A percentile compares a stretch with the other conserved stretches of the same genome.
These are phyloP conservation scores for Charina bottae DNA, from an alignment of 2,113 vertebrate species.

Conservation along the genomic window DNA sequence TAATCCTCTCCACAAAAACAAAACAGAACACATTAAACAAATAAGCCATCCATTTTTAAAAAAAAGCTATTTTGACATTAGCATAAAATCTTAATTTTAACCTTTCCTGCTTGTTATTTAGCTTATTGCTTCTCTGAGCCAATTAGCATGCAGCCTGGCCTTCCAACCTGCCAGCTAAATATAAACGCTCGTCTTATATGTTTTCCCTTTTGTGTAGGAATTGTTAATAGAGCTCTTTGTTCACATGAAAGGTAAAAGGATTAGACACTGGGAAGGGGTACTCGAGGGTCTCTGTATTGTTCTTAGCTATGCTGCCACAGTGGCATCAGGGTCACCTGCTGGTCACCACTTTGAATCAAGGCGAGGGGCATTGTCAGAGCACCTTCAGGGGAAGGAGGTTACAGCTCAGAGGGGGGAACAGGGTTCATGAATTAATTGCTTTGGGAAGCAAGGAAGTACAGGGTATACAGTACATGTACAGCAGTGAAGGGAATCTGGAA, in stretches of 20 bases:
- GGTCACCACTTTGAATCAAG: conserved; percentile 24
- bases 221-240: conserved; percentile 65
- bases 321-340: conserved; percentile 25
- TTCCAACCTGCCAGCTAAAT: conserved; percentile 62
- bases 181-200: conserved; percentile 58
- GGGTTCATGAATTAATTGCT: background rate
- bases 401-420: background rate
- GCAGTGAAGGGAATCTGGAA: background rate
- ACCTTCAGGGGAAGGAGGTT: conserved; percentile 11
- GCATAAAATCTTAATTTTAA: conserved; percentile 43
- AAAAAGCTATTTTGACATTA: conserved; percentile 51
- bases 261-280: conserved; percentile 56
- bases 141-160: conserved; percentile 60
- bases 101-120: conserved; percentile 46
- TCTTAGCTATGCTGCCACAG: conserved; percentile 17
- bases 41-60: background rate
- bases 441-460: background rate
- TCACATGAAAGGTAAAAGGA: conserved; percentile 62
- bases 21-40: conserved; percentile 8
- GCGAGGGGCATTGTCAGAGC: background rate
- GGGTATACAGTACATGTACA: background rate
- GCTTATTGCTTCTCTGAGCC: conserved; percentile 35
- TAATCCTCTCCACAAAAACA: background rate
- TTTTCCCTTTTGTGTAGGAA: conserved; percentile 59
- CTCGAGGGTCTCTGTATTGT: conserved; percentile 50